Conservation (phyloP, 2,797 vertebrate genomes). For the Anabas testudineus region DNA sequence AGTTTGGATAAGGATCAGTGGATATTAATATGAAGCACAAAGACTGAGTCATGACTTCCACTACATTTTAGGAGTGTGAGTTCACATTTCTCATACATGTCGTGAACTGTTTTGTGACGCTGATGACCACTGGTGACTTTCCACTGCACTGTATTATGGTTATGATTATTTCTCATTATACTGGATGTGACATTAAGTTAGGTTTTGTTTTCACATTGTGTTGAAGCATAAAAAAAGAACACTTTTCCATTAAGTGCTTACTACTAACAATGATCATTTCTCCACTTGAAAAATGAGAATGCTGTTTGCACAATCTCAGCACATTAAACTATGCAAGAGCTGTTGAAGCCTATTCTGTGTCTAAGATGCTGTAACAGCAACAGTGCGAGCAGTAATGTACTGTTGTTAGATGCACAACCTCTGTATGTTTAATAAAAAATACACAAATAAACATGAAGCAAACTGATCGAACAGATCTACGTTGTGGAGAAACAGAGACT, state of each 20-base stretch:
- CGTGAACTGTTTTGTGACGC: background rate
- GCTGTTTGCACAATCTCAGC: constrained; percentile 9
- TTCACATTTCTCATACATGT: background rate
- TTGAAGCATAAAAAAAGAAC: background rate
- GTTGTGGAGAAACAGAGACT: too few relatives aligned
- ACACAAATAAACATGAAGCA: too few relatives aligned
- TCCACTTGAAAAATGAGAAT: constrained; percentile 21
- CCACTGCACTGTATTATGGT: background rate
- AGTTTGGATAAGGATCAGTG: background rate
- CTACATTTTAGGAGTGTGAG: background rate
- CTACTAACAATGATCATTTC: background rate
- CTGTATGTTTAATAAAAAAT: too few relatives aligned
- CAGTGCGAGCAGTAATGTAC: too few relatives aligned
- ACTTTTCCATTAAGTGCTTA: background rate
- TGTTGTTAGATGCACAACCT: too few relatives aligned
- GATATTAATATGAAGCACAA: background rate
- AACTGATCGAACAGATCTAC: too few relatives aligned
- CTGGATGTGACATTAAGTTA: background rate
- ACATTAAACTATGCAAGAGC: constrained; percentile 30
- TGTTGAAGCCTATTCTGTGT: background rate
- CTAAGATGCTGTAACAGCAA: background rate
- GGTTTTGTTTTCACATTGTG: background rate
- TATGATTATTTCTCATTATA: background rate
- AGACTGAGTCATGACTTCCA: background rate
- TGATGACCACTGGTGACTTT: background rate